Evolutionary conservation across 1,140 invertebrate species (phyloP), one percentile per base, ranked within the genome.

Genomic region (Heliconius melpomene): DNA sequence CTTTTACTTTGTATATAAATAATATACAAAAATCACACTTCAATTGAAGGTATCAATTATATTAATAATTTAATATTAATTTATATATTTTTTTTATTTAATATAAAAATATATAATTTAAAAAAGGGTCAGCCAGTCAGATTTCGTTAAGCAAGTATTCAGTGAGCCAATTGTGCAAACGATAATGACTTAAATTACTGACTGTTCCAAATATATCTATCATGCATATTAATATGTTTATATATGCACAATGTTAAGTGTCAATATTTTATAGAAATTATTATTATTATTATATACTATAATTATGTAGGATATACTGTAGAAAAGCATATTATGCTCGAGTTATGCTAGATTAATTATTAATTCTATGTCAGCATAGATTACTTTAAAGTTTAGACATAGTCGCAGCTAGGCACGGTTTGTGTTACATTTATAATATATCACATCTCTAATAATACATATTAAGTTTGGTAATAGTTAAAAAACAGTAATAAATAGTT

Each of bases 181-280:
- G 90, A 92, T 90, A 90, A 82, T 90, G 85, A 92, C 86, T 91
- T 86, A 87, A 87, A 91, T 89, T 89, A 90, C 81, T 87, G 81
- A 89, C 90, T 91, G 90, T 92, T 93, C 88, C 76, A 88, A 91
- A 91, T 86, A 87, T 91, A 89, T 88, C 88, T 91, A 91, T 91
- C 83, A 66, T 88, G 86, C 87, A 89, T 91, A 88, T 87, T 85
- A 88, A 87, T 84, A 89, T 83, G 87, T 85, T 91, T 92, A 90
- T 36, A 36, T 36, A 36, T 91, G 91, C 92, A 94, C 91, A 92
- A 90, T 94, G 93, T 94, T 94, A 93, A 90, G 81, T 92, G 90
- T 94, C 89, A 88, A 94, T 93, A 93, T 93, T 94, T 94, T 94
- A 93, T 94, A 66, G 60, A 66, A 26, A 66, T 66, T 60, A 60